Base-by-base conservation (phyloP, 2,113 vertebrate genomes). In the Gymnogyps californianus region DNA sequence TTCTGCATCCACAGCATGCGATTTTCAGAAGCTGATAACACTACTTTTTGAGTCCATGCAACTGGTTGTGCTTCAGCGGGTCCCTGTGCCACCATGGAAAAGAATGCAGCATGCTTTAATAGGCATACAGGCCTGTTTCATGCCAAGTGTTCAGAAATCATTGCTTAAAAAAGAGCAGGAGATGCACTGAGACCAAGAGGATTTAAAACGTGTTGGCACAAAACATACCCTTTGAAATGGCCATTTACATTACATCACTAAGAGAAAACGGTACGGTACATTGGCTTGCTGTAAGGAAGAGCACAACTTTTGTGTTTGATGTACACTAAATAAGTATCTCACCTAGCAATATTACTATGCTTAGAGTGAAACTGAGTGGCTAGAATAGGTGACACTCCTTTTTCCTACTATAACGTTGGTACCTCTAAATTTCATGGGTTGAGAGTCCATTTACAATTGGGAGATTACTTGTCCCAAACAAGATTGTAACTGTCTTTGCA, bases 231-330 rank as follows among this genome's bases (percentile, higher is more conserved):
- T 49, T 74, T 42, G 20, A 79, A 69, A 79, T 10, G 21, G 40
- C 40, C 4, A 0, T 57, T 51, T 31, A 6, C 4, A 3, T 44
- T 34, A 6, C 7, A 10, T 55, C 6, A 2, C 34, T 14, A 51
- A 29, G 18, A 64, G 54, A 9, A 67, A 55, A 31, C 8, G 47
- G 55, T 29, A 9, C 11, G 1, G 25, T 4, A 3, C 7, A 15
- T 32, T 25, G 18, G 18, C 51, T 55, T 38, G 16, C 21, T 62
- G 26, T 44, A 61, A 65, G 28, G 34, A 69, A 55, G 31, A 62
- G 11, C 52, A 54, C n/a, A 42, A 10, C 34, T 49, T 74, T 5
- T 17, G 15, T 87, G 34, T 59, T 6, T 49, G n/a, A 55, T 26
- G 17, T 7, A 29, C 47, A 7, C 25, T 46, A 16, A 89, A 16